Percentiles rank a stretch among this genome's conserved stretches.
Evolutionary conservation across 2,113 vertebrate species (phyloP).

Genomic region (Crotalus tigris): DNA sequence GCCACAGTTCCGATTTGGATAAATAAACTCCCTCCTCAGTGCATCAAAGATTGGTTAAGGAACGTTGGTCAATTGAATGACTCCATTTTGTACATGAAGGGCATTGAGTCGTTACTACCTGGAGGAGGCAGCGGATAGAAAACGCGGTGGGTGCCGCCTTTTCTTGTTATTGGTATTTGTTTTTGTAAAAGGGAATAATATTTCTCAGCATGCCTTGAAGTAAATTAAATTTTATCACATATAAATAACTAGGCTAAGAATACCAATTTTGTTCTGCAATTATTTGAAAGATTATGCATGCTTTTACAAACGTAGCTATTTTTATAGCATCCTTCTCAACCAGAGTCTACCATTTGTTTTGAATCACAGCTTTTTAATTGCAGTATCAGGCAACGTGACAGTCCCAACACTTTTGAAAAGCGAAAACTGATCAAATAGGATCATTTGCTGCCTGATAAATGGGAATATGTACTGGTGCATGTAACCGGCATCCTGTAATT

Average conservation of each 20-base stretch:
- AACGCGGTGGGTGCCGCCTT: neutral
- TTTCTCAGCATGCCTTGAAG: neutral
- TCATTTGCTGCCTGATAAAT: neutral
- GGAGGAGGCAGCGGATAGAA: too few species aligned
- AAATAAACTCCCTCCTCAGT: neutral
- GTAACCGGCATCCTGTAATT: neutral
- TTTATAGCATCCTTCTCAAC: neutral
- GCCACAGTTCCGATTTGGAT: neutral
- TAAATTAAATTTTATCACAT: neutral
- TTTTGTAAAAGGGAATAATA: neutral
- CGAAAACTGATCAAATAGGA: neutral
- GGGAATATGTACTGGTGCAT: neutral
- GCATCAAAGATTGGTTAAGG: neutral
- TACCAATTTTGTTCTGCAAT: neutral
- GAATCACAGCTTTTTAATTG: neutral
- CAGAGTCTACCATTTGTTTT: neutral
- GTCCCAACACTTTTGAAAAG: neutral
- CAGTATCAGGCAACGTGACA: neutral
- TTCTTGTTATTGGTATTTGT: neutral
- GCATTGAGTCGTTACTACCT: neutral
- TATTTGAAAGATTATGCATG: neutral
- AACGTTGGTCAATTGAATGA: neutral
- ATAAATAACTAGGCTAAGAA: neutral
- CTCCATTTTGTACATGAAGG: slow-evolving; percentile 17
- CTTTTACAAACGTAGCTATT: neutral